Evolutionary conservation across 1,140 invertebrate genomes (phyloP), one percentile per base, ranked within the genome.

Genomic region (Psilanteris sp.): DNA sequence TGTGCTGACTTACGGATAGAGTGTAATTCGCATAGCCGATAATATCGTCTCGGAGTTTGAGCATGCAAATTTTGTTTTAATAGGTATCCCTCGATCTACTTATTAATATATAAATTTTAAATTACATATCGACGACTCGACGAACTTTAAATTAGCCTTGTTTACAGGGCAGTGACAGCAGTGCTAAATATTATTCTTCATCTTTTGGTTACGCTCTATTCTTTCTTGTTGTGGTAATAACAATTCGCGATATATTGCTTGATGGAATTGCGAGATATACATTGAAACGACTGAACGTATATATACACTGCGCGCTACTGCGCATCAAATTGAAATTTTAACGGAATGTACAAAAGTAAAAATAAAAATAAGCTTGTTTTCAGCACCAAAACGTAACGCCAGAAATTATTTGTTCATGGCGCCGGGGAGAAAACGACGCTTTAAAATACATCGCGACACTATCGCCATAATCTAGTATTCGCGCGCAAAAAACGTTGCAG

Each of bases 1-100:
- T 68, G 64, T 68, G 64, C 64, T 57, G 39, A 50, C 43, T 68
- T 68, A 57, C 13, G 26, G 34, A 50, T 55, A 67, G 11, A 57
- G 52, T 57, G 50, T 57, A 68, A 57, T 37, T 68, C 34, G 43
- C 34, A 68, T 50, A 57, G 52, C 43, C 52, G 64, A 57, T 68
- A 57, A 68, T 32, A 68, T 50, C 41, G 52, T 55, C 64, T 18
- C 57, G 50, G 34, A 68, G 48, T 68, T 68, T 68, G 64, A 68
- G 64, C 64, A 68, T 68, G 64, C 64, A 68, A 66, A 13, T 54
- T 44, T 36, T 46, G 39, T 62, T 26, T n/a, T n/a, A n/a, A n/a
- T n/a, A n/a, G 36, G 5, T 52, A n/a, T 46, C 22, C n/a, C 41
- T 46, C 32, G 7, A 10, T 41, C 64, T 57, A 57, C 34, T 7